Evolutionary conservation across 2,888 invertebrate genomes (phyloP).

Genomic region (Bombylius discolor): DNA sequence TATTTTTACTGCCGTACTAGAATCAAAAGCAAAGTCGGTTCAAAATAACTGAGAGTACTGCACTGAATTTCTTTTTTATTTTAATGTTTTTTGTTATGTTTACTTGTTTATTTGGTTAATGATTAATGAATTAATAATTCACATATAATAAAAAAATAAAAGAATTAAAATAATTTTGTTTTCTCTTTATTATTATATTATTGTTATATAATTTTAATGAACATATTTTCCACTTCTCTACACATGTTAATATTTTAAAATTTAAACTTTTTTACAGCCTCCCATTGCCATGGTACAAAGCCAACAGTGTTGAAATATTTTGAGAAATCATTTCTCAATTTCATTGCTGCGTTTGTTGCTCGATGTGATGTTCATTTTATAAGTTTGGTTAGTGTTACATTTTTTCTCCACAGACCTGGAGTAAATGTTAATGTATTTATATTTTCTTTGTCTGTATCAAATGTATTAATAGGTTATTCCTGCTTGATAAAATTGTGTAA

Average conservation of each 20-base stretch:
- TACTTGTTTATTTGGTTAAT: no score
- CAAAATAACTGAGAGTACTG: no score
- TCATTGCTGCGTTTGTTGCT: not conserved
- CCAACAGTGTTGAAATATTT: not conserved
- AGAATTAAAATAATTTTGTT: no score
- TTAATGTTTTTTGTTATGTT: no score
- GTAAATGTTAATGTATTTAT: not conserved
- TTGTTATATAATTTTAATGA: no score
- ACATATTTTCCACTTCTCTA: no score
- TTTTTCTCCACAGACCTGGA: not conserved
- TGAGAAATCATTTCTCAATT: not conserved
- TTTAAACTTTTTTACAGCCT: not conserved
- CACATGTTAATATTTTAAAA: not conserved
- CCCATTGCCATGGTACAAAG: not conserved
- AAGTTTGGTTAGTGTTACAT: not conserved
- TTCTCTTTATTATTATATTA: no score
- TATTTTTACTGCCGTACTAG: no score
- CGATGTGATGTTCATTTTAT: not conserved
- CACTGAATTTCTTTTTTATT: no score
- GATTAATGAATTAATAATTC: no score
- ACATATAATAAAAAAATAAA: no score
- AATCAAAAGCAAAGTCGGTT: no score
- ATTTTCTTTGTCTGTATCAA: not conserved
- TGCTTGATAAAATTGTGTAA: not conserved
- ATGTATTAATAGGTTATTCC: not conserved